Evolutionary conservation across 1,140 invertebrate species (phyloP).

Genomic region (Gryllus bimaculatus): DNA sequence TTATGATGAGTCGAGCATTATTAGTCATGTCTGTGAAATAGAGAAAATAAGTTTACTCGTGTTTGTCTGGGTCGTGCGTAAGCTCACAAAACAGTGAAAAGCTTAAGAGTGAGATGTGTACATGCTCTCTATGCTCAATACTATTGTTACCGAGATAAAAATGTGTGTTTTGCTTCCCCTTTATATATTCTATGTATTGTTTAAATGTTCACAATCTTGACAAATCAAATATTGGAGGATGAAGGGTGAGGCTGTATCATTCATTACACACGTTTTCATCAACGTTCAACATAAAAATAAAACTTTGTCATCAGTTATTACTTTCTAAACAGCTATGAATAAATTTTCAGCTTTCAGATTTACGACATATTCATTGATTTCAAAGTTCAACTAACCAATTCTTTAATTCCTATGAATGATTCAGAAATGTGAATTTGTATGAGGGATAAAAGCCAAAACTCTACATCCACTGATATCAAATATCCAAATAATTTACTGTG

Average conservation of each 20-base stretch:
- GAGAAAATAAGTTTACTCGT: background rate
- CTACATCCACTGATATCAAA: background rate
- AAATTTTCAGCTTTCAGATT: too few relatives aligned
- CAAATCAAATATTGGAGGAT: slow-evolving; percentile 1
- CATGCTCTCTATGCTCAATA: slow-evolving; percentile 4
- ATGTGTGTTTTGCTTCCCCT: background rate
- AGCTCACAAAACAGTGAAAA: background rate
- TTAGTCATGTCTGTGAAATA: too few relatives aligned
- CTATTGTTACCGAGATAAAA: background rate
- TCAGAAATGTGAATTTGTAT: too few relatives aligned
- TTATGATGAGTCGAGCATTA: too few relatives aligned
- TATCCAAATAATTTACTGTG: background rate
- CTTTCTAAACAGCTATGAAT: too few relatives aligned
- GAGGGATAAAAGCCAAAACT: background rate
- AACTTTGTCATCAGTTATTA: too few relatives aligned
- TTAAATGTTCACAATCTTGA: background rate
- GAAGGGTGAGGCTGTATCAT: background rate
- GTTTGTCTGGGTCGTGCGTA: background rate
- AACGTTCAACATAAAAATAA: too few relatives aligned
- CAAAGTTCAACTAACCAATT: too few relatives aligned
- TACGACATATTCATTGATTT: too few relatives aligned
- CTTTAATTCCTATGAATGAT: too few relatives aligned
- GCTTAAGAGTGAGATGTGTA: background rate
- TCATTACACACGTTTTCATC: too few relatives aligned
- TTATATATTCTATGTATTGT: background rate